Percentiles rank a stretch among this genome's conserved stretches.
Evolutionary conservation across 1,140 invertebrate genomes (phyloP).

Genomic region (Stegodyphus mimosarum): DNA sequence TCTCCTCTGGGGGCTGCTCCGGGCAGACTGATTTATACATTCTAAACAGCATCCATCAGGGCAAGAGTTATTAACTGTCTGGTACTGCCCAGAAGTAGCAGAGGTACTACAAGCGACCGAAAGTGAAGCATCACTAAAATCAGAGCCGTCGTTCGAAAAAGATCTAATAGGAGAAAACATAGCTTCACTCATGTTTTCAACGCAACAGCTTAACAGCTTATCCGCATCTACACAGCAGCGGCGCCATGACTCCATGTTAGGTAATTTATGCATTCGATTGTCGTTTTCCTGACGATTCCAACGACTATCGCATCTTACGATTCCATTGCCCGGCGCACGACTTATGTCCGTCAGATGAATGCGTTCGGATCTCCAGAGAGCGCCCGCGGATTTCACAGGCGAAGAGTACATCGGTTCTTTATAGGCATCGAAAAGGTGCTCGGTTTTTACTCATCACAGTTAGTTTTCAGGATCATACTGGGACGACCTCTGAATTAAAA

Average conservation of each 20-base stretch:
- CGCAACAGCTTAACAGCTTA: background rate
- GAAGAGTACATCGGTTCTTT: no score
- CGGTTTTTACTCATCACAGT: no score
- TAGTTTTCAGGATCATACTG: no score
- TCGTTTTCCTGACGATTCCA: conserved; percentile 10
- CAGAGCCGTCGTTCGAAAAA: background rate
- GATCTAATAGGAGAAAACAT: conserved; percentile 4
- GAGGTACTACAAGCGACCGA: background rate
- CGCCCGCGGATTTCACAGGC: background rate
- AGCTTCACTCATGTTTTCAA: conserved; percentile 30
- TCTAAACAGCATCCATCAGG: background rate
- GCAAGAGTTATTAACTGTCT: background rate
- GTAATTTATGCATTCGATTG: conserved; percentile 28
- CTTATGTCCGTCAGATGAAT: conserved; percentile 52
- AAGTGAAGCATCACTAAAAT: conserved; percentile 40
- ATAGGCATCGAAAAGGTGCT: background rate
- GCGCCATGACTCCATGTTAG: background rate
- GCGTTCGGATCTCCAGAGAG: conserved; percentile 28
- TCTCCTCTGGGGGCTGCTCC: background rate
- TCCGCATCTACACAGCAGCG: conserved; percentile 1
- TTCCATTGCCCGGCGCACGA: conserved; percentile 45
- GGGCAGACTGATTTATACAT: background rate
- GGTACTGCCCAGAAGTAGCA: background rate
- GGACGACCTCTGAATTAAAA: no score
- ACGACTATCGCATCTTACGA: conserved; percentile 18